phyloP scores from a whole-genome alignment of 2,797 vertebrate genomes.

The Poecilia picta region DNA sequence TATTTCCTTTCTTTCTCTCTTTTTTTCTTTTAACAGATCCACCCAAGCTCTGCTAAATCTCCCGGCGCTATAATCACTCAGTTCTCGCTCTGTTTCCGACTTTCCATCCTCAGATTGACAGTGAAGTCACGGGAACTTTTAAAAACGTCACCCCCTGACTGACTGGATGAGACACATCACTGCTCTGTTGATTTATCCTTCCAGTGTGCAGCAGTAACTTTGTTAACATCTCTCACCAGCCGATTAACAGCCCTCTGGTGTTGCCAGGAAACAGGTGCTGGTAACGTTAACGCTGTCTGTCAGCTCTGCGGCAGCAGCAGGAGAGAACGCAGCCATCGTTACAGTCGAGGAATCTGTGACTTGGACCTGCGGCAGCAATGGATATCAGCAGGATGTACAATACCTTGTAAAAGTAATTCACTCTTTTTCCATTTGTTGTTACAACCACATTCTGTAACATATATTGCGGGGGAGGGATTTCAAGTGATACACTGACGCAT shows the following conservation, averaged over 20 bases:
- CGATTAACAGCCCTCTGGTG: constrained; percentile 75
- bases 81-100: constrained; percentile 39
- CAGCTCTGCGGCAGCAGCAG: constrained; percentile 55
- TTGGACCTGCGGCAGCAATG: constrained; percentile 23
- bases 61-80: constrained; percentile 43
- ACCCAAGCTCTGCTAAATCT: constrained; percentile 48
- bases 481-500: neutral
- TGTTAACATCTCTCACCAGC: constrained; percentile 79
- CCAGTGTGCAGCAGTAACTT: constrained; percentile 63
- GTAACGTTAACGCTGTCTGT: constrained; percentile 71
- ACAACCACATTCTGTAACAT: neutral
- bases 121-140: constrained; percentile 59
- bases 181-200: constrained; percentile 73
- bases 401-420: neutral
- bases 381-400: neutral
- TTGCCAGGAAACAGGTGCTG: constrained; percentile 76
- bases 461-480: neutral
- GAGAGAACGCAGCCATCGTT: constrained; percentile 20
- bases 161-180: constrained; percentile 56
- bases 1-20: neutral
- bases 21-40: constrained; percentile 27
- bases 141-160: constrained; percentile 66
- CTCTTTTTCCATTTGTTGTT: neutral
- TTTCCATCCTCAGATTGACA: constrained; percentile 52
- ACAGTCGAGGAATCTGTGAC: constrained; percentile 3